Evolutionary conservation across 1,140 invertebrate genomes (phyloP).

Genomic region (Drosophila kurseongensis): DNA sequence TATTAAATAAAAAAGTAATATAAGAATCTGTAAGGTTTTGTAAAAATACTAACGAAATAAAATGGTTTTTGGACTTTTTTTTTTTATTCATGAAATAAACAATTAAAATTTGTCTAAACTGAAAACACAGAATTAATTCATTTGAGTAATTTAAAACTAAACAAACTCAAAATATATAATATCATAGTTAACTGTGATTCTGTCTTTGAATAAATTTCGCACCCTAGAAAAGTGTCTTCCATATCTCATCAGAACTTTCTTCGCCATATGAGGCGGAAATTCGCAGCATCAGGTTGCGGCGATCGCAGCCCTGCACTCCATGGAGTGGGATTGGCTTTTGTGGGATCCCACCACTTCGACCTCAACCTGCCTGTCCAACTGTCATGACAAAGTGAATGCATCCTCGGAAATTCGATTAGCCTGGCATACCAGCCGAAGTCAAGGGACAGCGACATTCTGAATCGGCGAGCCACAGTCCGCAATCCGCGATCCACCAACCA

Average conservation of each 20-base stretch:
- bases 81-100: too few relatives aligned
- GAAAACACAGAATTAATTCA: too few relatives aligned
- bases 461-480: slow-evolving; percentile 29
- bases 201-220: not conserved
- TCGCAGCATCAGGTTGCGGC: slow-evolving; percentile 17
- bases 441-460: slow-evolving; percentile 75
- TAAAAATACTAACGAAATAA: too few relatives aligned
- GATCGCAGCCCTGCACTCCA: slow-evolving; percentile 18
- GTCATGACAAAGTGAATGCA: slow-evolving; percentile 58
- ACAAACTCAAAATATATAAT: too few relatives aligned
- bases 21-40: too few relatives aligned
- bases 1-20: too few relatives aligned
- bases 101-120: too few relatives aligned
- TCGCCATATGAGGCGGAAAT: slow-evolving; percentile 16
- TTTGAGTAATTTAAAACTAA: too few relatives aligned
- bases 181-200: not conserved
- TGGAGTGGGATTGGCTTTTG: slow-evolving; percentile 25
- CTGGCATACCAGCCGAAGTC: slow-evolving; percentile 50
- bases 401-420: slow-evolving; percentile 56
- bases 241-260: slow-evolving; percentile 17
- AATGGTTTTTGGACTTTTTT: too few relatives aligned
- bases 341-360: slow-evolving; percentile 45
- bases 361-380: slow-evolving; percentile 48
- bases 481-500: slow-evolving; percentile 17
- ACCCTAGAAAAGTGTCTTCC: not conserved